Percentiles rank a stretch among this genome's conserved stretches.
Evolutionary conservation across 2,797 vertebrate species (phyloP).

Genomic region (Xerus rutilus): DNA sequence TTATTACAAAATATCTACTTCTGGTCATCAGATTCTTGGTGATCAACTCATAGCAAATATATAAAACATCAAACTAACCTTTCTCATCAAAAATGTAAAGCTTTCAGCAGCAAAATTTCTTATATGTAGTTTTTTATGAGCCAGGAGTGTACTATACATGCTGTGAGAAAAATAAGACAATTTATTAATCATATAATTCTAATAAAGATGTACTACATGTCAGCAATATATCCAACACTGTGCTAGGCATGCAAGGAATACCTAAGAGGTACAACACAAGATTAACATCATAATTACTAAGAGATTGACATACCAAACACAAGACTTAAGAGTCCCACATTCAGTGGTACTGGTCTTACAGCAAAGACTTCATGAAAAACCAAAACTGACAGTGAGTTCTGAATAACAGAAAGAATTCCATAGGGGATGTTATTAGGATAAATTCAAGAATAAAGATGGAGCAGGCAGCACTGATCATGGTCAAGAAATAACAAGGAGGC

Average conservation of each 20-base stretch:
- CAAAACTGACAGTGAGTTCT: neutral
- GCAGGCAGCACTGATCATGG: neutral
- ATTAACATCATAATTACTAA: neutral
- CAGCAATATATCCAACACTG: neutral
- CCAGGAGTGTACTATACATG: slow-evolving; percentile 96
- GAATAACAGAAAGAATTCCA: neutral
- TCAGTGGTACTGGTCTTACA: rapidly evolving
- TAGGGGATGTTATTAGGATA: neutral
- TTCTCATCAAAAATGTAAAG: slow-evolving; percentile 98
- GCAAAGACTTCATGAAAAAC: neutral
- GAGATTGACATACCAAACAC: neutral
- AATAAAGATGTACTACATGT: neutral
- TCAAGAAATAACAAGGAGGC: neutral
- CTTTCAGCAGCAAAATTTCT: slow-evolving; percentile 98
- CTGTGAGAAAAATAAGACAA: slow-evolving; percentile 84
- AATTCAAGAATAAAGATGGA: neutral
- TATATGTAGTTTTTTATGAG: slow-evolving; percentile 97
- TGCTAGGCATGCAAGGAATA: neutral
- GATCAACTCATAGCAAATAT: slow-evolving; percentile 55
- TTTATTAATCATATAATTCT: neutral
- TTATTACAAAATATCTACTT: neutral
- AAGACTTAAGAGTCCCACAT: neutral
- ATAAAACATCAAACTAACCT: slow-evolving; percentile 89
- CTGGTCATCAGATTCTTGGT: slow-evolving; percentile 4
- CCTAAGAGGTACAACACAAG: neutral